A percentile compares a stretch with the other conserved stretches of the same genome.
Evolutionary conservation across 2,888 invertebrate species (phyloP).

Genomic region (Hypena proboscidalis): DNA sequence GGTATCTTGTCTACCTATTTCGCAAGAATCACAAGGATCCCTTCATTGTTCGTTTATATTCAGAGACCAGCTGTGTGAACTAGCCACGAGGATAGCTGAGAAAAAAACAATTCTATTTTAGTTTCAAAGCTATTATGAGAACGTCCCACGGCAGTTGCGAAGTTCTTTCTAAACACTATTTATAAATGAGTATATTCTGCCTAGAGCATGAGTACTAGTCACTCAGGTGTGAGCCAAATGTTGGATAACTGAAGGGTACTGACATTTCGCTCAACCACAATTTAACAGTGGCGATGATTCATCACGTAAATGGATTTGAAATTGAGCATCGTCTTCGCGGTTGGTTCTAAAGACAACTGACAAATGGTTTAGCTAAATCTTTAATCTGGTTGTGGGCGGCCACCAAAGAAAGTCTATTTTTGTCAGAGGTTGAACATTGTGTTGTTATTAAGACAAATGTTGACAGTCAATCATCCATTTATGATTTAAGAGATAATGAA

Average conservation of each 20-base stretch:
- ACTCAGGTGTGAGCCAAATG: conserved; percentile 55
- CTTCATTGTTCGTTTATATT: conserved; percentile 31
- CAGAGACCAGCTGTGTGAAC: conserved; percentile 31
- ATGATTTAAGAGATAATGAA: not conserved
- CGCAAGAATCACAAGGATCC: conserved; percentile 39
- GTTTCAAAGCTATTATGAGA: conserved; percentile 46
- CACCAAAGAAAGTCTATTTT: conserved; percentile 19
- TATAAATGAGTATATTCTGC: conserved; percentile 32
- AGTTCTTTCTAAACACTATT: conserved; percentile 54
- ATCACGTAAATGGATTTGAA: conserved; percentile 31
- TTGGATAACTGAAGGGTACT: conserved; percentile 38
- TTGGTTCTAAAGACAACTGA: conserved; percentile 10
- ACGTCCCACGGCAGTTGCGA: conserved; percentile 57
- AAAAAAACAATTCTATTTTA: conserved; percentile 53
- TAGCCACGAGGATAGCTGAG: conserved; percentile 28
- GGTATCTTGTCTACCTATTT: conserved; percentile 42
- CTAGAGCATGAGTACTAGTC: conserved; percentile 20
- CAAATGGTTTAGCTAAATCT: conserved; percentile 14
- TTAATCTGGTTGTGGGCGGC: conserved; percentile 8
- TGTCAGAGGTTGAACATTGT: conserved; percentile 3
- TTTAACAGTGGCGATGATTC: conserved; percentile 37
- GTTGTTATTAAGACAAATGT: not conserved
- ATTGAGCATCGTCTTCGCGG: conserved; percentile 19
- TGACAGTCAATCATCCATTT: not conserved
- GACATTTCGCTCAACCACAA: conserved; percentile 38